Base-by-base conservation (phyloP, 2,888 invertebrate species). In the Ormyrus nitidulus region DNA sequence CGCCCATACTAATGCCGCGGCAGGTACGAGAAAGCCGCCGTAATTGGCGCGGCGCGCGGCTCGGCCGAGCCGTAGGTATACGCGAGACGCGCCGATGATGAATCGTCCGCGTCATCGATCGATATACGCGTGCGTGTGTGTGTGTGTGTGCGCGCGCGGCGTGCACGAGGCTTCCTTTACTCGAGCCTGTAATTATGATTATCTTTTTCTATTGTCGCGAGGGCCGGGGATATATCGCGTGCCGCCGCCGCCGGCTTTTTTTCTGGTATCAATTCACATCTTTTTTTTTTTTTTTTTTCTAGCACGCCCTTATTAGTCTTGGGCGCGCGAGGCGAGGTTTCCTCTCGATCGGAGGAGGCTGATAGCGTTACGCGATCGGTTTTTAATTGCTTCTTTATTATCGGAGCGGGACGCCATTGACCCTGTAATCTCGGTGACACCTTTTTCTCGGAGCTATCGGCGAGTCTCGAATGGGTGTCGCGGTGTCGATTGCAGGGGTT, bases 1-100 rank as follows among this genome's bases (percentile, higher is more conserved):
- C 68, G 68, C 46, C 54, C 70, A 71, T 75, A 53, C 64, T 61
- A 70, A 79, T 69, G 59, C 58, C n/a, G 65, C 34, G 58, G n/a
- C 58, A 11, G 59, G 61, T 49, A 58, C 34, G 65, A 51, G 74
- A n/a, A 51, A 66, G 66, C 66, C 11, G 54, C 44, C 66, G 66
- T 66, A 66, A 58, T 66, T 59, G 74, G 66, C 13, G 62, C 72
- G 72, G 56, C 10, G 56, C 56, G 59, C 51, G 56, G 13, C n/a
- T 34, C 34, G 34, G 56, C n/a, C 68, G 61, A 58, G 58, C 34
- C 51, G 53, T 34, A 11, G 19, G 5, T 5, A 19, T 56, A 9
- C 56, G 13, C 46, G n/a, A 59, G 59, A 59, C 44, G 56, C 19
- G 61, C 19, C 61, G 59, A 59, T 51, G 61, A 61, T 61, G 64